Percentiles rank a stretch among this genome's conserved stretches.
Evolutionary conservation across 2,113 vertebrate genomes (phyloP).

Genomic region (Calcarius ornatus): DNA sequence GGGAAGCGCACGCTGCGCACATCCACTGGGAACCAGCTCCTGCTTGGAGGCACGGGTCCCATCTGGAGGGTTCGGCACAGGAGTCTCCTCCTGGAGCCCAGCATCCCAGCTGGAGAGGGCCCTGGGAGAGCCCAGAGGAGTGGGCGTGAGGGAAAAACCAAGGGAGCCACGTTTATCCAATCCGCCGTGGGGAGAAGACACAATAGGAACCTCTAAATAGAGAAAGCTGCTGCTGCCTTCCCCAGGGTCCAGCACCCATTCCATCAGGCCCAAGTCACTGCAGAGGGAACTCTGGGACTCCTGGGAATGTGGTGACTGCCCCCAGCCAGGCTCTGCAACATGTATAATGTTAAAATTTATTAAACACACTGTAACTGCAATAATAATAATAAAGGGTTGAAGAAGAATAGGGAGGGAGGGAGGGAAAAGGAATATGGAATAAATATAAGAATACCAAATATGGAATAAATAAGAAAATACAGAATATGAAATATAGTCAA

Average conservation of each 20-base stretch:
- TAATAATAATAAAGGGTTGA: not conserved
- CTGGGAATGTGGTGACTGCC: not conserved
- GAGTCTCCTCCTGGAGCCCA: not conserved
- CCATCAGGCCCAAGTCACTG: not conserved
- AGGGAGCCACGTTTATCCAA: not conserved
- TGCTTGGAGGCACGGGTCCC: not conserved
- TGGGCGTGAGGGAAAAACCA: not conserved
- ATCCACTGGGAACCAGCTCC: not conserved
- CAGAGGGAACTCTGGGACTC: not conserved
- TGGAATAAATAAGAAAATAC: not conserved
- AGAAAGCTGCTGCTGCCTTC: not conserved
- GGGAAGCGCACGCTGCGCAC: not conserved
- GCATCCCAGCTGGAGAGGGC: not conserved
- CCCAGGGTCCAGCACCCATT: not conserved
- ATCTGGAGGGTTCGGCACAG: not conserved
- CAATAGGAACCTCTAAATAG: not conserved
- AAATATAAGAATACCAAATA: not conserved
- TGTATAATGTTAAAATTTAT: not conserved
- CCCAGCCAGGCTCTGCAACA: not conserved
- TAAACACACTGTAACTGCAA: not conserved
- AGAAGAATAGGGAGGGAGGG: not conserved
- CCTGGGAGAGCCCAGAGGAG: not conserved
- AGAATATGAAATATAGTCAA: not conserved
- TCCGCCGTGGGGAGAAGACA: accelerated
- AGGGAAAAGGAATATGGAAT: not conserved